Evolutionary conservation across 2,113 vertebrate species (phyloP).

Genomic region (Tyto alba): DNA sequence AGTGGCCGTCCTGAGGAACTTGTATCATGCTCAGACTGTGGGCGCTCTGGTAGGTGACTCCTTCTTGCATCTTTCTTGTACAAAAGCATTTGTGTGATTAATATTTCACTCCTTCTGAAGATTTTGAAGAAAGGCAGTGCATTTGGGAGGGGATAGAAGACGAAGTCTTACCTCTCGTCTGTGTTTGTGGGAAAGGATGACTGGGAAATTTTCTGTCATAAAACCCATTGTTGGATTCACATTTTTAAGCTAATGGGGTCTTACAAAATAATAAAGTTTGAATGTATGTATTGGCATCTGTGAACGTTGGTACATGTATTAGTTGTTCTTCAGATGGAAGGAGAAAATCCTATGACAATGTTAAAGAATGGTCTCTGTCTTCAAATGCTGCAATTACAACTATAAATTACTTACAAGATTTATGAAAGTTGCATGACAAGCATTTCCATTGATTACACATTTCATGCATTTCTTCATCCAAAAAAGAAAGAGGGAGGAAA

Average conservation of each 20-base stretch:
- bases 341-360: neutral
- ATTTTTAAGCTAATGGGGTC: slow-evolving; percentile 8
- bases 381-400: slow-evolving; percentile 42
- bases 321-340: neutral
- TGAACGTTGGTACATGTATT: neutral
- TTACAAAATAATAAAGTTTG: neutral
- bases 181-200: slow-evolving; percentile 3
- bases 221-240: neutral
- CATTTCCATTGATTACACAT: slow-evolving; percentile 58
- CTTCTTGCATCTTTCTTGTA: slow-evolving; percentile 39
- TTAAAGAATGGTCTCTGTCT: slow-evolving; percentile 26
- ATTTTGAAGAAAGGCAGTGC: neutral
- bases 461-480: slow-evolving; percentile 57
- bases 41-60: slow-evolving; percentile 86
- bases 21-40: slow-evolving; percentile 91
- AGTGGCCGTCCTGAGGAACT: slow-evolving; percentile 90
- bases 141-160: neutral
- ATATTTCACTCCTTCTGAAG: neutral
- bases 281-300: slow-evolving; percentile 8
- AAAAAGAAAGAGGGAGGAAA: slow-evolving; percentile 41
- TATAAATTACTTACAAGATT: slow-evolving; percentile 45
- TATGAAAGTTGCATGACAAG: slow-evolving; percentile 42
- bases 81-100: neutral
- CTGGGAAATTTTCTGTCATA: neutral
- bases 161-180: neutral